Evolutionary conservation across 2,888 invertebrate species (phyloP), one percentile per base, ranked within the genome.

Genomic region (Caenorhabditis sp.): DNA sequence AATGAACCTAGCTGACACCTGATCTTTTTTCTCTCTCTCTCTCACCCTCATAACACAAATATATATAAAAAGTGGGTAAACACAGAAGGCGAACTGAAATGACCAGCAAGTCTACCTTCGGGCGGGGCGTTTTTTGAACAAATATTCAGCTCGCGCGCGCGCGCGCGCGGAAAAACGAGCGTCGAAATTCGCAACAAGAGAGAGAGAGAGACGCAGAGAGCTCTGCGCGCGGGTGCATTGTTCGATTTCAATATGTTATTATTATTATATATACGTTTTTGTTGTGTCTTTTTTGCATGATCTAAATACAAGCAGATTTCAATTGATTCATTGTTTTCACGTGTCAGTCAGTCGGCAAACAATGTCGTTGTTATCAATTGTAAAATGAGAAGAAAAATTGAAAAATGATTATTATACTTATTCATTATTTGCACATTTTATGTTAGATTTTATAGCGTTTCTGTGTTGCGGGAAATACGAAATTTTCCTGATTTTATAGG

Each of bases 401-500:
- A n/a, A n/a, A n/a, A n/a, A n/a, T n/a, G n/a, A n/a, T n/a, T n/a
- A n/a, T n/a, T 17, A 43, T 43, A 43, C 17, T 43, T 43, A 17
- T 43, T 10, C n/a, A n/a, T n/a, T 43, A 43, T 43, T 43, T 43
- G 43, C 43, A 43, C 43, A 43, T 43, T 43, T n/a, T n/a, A n/a
- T n/a, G n/a, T n/a, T n/a, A n/a, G n/a, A n/a, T n/a, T 43, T 43
- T 43, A 43, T 43, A 17, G 43, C 6, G 2, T 43, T 17, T 43
- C 14, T 43, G 3, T 43, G 12, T 36, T 36, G 36, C 12, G 5
- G n/a, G n/a, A n/a, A n/a, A n/a, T n/a, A n/a, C n/a, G n/a, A n/a
- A n/a, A n/a, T n/a, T n/a, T n/a, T n/a, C n/a, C n/a, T 50, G 31
- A 66, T 37, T 61, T 61, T 36, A 67, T 67, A 51, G 58, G 66